These are phyloP conservation scores for Crotalus tigris DNA, from an alignment of 2,113 vertebrate species.

Conservation along the genomic window DNA sequence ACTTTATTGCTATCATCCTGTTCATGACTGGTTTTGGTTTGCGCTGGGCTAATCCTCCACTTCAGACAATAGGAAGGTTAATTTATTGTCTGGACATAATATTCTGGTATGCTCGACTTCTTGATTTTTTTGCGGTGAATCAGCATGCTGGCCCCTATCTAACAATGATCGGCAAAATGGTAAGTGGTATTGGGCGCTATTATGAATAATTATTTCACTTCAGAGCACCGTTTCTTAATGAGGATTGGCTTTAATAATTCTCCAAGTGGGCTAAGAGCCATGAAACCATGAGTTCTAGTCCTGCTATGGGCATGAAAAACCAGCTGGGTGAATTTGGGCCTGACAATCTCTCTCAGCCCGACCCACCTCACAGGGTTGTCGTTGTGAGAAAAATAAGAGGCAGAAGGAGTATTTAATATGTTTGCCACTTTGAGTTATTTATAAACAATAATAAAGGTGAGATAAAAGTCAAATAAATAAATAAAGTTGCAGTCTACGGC, in stretches of 20 bases:
- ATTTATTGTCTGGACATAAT: constrained; percentile 93
- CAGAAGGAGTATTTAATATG: neutral
- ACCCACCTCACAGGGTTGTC: neutral
- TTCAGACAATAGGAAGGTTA: constrained; percentile 77
- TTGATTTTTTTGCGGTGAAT: constrained; percentile 94
- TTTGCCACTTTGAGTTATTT: neutral
- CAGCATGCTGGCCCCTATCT: constrained; percentile 93
- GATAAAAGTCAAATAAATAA: neutral
- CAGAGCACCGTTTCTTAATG: neutral
- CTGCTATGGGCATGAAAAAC: neutral
- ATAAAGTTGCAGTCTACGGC: neutral
- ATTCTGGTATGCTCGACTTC: constrained; percentile 92
- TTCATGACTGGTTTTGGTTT: constrained; percentile 84
- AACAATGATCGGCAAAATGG: constrained; percentile 98
- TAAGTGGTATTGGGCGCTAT: constrained; percentile 57
- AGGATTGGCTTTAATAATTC: neutral
- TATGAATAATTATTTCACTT: neutral
- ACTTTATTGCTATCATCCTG: constrained; percentile 84
- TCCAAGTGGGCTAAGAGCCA: neutral
- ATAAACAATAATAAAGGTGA: neutral
- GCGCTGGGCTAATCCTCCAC: constrained; percentile 73
- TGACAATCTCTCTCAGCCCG: neutral
- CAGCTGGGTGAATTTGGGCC: neutral
- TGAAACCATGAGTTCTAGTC: neutral
- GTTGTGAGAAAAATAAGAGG: neutral